Conservation (phyloP, 2,113 vertebrate genomes). For the Dasyprocta punctata region DNA sequence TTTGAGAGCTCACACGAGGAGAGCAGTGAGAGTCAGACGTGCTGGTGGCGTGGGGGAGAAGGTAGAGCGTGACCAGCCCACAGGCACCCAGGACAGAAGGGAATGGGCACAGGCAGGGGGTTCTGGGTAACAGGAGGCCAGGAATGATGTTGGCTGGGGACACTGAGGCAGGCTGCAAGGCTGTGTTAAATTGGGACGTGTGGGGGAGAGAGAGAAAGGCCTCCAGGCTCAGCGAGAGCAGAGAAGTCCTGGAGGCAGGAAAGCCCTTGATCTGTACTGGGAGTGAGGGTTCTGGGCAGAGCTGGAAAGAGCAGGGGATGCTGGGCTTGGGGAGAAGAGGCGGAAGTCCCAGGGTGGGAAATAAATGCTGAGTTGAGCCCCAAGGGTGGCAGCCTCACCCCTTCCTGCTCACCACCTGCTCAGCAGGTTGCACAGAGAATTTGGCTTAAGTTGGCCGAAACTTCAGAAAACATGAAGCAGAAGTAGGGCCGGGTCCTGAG, state of each 20-base stretch:
- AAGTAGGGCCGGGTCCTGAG: neutral
- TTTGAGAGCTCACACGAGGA: neutral
- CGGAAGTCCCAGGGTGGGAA: no score
- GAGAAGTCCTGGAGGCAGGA: neutral
- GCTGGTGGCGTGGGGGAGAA: neutral
- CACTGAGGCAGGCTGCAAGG: neutral
- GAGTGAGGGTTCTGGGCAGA: neutral
- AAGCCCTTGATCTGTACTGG: neutral
- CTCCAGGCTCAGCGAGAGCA: no score
- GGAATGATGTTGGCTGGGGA: neutral
- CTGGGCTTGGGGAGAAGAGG: neutral
- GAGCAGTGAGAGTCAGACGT: neutral
- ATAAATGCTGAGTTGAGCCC: neutral
- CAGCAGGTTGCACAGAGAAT: neutral
- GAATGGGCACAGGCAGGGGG: neutral
- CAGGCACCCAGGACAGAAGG: neutral
- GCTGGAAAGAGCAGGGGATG: neutral
- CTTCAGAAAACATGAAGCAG: neutral
- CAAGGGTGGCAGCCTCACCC: neutral
- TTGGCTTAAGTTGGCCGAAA: neutral
- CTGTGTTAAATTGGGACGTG: neutral
- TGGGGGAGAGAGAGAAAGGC: neutral
- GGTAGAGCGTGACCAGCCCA: neutral
- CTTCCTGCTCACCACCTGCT: neutral
- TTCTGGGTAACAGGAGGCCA: neutral